Conservation (phyloP, 2,113 vertebrate genomes). For the Leiothrix lutea region DNA sequence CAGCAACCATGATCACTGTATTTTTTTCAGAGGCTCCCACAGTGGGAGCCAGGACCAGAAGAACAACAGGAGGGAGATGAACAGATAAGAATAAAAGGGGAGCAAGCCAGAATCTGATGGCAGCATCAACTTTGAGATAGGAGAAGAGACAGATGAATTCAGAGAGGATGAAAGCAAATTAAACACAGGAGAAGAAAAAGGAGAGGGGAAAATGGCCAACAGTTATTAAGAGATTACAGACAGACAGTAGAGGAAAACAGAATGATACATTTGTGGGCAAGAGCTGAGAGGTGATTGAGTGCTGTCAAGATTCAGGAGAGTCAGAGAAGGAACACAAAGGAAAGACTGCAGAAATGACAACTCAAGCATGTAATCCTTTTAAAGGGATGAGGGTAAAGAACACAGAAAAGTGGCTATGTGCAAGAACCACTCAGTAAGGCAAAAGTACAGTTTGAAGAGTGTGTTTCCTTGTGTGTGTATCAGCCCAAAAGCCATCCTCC, state of each 20-base stretch:
- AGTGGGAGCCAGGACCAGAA: neutral
- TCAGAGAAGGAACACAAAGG: neutral
- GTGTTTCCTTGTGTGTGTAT: neutral
- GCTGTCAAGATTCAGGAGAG: neutral
- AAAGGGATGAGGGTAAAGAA: neutral
- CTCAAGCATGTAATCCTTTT: neutral
- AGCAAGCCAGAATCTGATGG: neutral
- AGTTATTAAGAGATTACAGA: neutral
- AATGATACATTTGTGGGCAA: neutral
- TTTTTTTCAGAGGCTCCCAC: neutral
- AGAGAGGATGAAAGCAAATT: neutral
- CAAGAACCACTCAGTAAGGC: neutral
- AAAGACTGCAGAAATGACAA: neutral
- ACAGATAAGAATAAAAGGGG: neutral
- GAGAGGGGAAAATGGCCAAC: neutral
- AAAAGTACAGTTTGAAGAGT: neutral
- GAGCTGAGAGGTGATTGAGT: neutral
- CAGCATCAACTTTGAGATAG: neutral
- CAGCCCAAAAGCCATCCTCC: neutral
- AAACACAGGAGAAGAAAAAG: neutral
- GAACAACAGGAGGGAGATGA: neutral
- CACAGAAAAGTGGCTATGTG: accelerated
- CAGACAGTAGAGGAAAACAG: neutral
- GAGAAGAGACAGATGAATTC: neutral
- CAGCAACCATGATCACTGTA: neutral